Evolutionary conservation across 2,888 invertebrate species (phyloP).

Genomic region (Agonopterix alstromeriana): DNA sequence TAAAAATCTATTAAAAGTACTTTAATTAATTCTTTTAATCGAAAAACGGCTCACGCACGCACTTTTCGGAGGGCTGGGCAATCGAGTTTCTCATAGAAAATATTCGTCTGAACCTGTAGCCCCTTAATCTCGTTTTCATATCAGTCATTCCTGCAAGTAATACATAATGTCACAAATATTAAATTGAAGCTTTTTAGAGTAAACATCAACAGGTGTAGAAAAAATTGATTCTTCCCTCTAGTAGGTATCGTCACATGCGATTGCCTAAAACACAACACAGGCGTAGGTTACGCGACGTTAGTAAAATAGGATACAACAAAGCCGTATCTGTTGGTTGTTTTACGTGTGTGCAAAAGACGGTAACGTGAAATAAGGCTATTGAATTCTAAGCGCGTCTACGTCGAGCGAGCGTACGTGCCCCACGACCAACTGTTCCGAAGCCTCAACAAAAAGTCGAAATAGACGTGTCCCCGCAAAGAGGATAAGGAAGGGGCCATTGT

Average conservation of each 20-base stretch:
- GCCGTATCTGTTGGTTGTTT: conserved; percentile 44
- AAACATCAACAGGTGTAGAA: too few species aligned
- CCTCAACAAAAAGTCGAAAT: conserved; percentile 53
- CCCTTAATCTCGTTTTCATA: too few species aligned
- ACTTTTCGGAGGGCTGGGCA: too few species aligned
- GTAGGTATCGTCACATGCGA: neutral
- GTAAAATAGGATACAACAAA: conserved; percentile 39
- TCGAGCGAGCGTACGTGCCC: conserved; percentile 55
- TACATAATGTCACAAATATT: too few species aligned
- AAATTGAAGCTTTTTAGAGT: too few species aligned
- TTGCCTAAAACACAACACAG: neutral
- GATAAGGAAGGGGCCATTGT: conserved; percentile 54
- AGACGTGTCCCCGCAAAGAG: conserved; percentile 43
- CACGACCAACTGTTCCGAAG: conserved; percentile 48
- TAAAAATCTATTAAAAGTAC: too few species aligned
- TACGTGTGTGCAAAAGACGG: conserved; percentile 45
- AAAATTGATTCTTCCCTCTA: too few species aligned
- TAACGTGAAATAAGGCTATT: conserved; percentile 56
- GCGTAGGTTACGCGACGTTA: conserved; percentile 28
- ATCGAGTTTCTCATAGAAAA: too few species aligned
- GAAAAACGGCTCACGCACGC: too few species aligned
- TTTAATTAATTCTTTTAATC: too few species aligned
- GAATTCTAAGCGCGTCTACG: conserved; percentile 61
- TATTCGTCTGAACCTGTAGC: too few species aligned
- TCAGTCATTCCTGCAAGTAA: too few species aligned